Percentiles rank a stretch among this genome's conserved stretches.
Evolutionary conservation across 2,888 invertebrate species (phyloP).

Genomic region (Adineta ricciae): DNA sequence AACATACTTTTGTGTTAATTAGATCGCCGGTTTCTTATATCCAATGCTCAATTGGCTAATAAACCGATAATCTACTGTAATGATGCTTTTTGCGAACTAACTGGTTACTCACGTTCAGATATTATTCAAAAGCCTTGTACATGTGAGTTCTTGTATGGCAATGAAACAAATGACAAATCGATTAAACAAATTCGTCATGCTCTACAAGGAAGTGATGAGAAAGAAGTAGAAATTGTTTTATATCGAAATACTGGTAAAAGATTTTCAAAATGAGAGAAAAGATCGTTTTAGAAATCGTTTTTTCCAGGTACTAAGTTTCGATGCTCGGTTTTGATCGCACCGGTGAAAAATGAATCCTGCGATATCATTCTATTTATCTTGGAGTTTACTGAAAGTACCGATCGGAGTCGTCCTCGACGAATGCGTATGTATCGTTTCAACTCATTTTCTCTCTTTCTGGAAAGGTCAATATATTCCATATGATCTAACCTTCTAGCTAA

Average conservation of each 20-base stretch:
- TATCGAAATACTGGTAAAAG: slow-evolving; percentile 67
- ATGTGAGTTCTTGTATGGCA: slow-evolving; percentile 70
- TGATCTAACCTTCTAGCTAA: background rate
- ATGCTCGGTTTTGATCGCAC: slow-evolving; percentile 69
- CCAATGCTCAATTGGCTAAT: slow-evolving; percentile 62
- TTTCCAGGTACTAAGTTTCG: slow-evolving; percentile 65
- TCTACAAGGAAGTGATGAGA: slow-evolving; percentile 62
- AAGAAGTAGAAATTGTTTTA: slow-evolving; percentile 68
- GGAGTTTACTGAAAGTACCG: slow-evolving; percentile 59
- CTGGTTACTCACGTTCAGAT: slow-evolving; percentile 67
- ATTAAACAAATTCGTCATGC: slow-evolving; percentile 64
- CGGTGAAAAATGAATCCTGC: slow-evolving; percentile 68
- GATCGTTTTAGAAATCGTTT: background rate
- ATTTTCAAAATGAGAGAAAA: slow-evolving; percentile 35
- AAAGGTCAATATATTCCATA: background rate
- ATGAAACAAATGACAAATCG: slow-evolving; percentile 64
- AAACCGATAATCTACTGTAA: slow-evolving; percentile 73
- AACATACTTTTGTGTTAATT: slow-evolving; percentile 39
- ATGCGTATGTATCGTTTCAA: background rate
- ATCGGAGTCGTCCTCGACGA: background rate
- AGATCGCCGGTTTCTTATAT: slow-evolving; percentile 73
- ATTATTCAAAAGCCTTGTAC: slow-evolving; percentile 69
- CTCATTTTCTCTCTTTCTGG: background rate
- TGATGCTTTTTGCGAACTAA: slow-evolving; percentile 69
- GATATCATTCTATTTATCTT: slow-evolving; percentile 71